Evolutionary conservation across 2,113 vertebrate genomes (phyloP).

Genomic region (Hiodon tergisus): DNA sequence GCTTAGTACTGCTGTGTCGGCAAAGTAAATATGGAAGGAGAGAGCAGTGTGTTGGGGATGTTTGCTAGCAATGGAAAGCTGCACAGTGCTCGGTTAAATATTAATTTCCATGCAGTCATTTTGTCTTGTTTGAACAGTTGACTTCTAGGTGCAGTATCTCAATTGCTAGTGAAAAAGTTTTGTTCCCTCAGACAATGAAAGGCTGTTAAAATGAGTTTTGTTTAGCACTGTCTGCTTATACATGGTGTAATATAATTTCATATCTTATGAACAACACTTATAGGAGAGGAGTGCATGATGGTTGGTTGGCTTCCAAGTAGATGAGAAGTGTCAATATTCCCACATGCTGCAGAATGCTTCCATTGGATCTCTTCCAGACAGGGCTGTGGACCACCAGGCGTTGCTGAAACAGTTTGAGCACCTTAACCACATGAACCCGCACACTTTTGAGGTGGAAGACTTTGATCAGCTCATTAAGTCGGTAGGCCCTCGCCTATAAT

Average conservation of each 20-base stretch:
- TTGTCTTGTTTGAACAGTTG: neutral
- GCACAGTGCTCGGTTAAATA: neutral
- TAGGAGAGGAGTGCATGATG: neutral
- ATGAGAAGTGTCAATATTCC: neutral
- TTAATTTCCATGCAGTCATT: neutral
- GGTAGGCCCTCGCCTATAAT: slow-evolving; percentile 54
- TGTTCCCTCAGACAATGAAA: too few species aligned
- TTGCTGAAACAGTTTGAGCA: slow-evolving; percentile 95
- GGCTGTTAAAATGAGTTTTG: too few species aligned
- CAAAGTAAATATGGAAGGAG: neutral
- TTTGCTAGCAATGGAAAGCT: too few species aligned
- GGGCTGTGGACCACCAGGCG: slow-evolving; percentile 80
- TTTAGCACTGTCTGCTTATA: too few species aligned
- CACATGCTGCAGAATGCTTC: neutral
- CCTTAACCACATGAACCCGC: slow-evolving; percentile 91
- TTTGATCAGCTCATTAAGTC: slow-evolving; percentile 92
- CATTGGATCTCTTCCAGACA: slow-evolving; percentile 41
- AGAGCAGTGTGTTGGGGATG: neutral
- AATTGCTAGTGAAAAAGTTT: too few species aligned
- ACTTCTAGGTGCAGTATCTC: neutral
- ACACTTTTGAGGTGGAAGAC: slow-evolving; percentile 91
- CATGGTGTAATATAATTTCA: neutral
- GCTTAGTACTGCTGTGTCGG: too few species aligned
- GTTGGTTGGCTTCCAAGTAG: neutral
- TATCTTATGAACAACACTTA: neutral